Conservation (phyloP, 2,113 vertebrate genomes). For the Todiramphus chloris region DNA sequence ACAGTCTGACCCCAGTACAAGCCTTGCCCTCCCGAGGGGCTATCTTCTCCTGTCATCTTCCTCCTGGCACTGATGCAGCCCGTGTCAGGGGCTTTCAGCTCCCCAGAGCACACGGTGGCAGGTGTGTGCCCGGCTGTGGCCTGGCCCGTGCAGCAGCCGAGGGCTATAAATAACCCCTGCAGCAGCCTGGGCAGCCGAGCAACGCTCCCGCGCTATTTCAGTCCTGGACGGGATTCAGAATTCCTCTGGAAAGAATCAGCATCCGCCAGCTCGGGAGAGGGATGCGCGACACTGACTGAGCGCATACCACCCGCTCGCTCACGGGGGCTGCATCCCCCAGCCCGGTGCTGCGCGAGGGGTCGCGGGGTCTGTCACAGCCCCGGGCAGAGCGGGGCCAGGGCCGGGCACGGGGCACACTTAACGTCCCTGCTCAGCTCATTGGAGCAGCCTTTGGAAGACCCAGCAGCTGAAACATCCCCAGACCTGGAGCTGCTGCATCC, state of each 20-base stretch:
- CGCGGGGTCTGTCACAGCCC: not conserved
- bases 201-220: not conserved
- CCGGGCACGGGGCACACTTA: fast-evolving
- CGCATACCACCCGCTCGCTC: fast-evolving
- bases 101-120: fast-evolving
- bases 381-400: not conserved
- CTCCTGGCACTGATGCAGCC: not conserved
- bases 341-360: fast-evolving
- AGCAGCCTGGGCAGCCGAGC: not conserved
- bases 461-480: not conserved
- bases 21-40: not conserved
- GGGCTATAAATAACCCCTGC: slow-evolving; percentile 8
- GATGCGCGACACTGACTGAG: not conserved
- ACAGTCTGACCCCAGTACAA: fast-evolving
- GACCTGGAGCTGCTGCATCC: not conserved
- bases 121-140: not conserved
- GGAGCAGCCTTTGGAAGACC: not conserved
- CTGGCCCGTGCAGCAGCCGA: fast-evolving
- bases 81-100: fast-evolving
- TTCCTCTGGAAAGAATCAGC: slow-evolving; percentile 31
- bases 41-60: not conserved
- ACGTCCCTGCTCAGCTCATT: fast-evolving
- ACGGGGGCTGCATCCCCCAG: fast-evolving
- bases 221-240: slow-evolving; percentile 12
- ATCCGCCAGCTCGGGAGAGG: not conserved